Percentiles rank a stretch among this genome's conserved stretches.
phyloP scores from a whole-genome alignment of 1,140 invertebrate genomes.

The Aradophagus sp. region DNA sequence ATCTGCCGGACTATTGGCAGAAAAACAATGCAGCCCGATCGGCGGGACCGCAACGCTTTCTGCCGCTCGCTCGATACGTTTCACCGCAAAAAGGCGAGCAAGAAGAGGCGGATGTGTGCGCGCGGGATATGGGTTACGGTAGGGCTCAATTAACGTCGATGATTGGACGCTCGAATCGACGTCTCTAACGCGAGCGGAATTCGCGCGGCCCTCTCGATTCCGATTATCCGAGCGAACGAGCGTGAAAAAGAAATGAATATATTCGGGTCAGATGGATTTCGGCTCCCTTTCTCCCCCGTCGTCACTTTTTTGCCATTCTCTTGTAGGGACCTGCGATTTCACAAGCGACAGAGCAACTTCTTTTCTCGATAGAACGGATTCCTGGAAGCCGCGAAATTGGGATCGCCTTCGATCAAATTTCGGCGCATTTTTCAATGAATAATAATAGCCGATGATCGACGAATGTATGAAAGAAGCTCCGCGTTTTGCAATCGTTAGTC shows the following conservation, averaged over 20 bases:
- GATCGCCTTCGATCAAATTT: too few species aligned
- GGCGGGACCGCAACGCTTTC: slow-evolving; percentile 3
- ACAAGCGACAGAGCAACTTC: slow-evolving; percentile 1
- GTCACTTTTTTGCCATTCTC: slow-evolving; percentile 20
- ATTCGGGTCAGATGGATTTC: slow-evolving; percentile 66
- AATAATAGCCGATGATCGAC: too few species aligned
- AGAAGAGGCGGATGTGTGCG: slow-evolving; percentile 17
- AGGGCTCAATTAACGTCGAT: slow-evolving; percentile 26
- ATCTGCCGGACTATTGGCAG: slow-evolving; percentile 10
- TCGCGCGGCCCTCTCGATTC: slow-evolving; percentile 2
- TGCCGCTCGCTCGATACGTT: too few species aligned
- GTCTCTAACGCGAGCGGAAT: neutral
- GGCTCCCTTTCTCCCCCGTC: slow-evolving; percentile 10
- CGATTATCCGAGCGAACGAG: slow-evolving; percentile 33
- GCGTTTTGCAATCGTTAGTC: too few species aligned
- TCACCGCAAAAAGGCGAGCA: neutral
- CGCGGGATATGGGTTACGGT: slow-evolving; percentile 17
- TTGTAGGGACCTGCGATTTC: slow-evolving; percentile 13
- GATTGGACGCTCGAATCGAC: slow-evolving; percentile 9
- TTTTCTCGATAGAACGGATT: neutral
- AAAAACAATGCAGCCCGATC: slow-evolving; percentile 14
- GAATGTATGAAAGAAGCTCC: too few species aligned
- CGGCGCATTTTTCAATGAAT: too few species aligned
- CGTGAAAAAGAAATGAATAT: slow-evolving; percentile 48
- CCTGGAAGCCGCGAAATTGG: too few species aligned